Conservation (phyloP, 1,140 invertebrate genomes). For the Drosophila pandora region DNA sequence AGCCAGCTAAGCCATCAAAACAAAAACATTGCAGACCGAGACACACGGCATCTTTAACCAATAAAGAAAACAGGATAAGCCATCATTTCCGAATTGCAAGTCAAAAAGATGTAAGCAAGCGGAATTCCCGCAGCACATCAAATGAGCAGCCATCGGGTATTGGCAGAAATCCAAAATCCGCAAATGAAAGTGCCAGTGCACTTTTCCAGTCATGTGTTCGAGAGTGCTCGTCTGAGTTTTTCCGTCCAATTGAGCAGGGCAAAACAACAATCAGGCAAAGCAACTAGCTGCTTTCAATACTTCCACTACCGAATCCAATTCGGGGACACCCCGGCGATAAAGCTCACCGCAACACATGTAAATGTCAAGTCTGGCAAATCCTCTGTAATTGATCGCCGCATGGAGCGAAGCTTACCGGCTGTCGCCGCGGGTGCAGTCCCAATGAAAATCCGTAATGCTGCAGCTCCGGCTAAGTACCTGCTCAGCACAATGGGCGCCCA, state of each 20-base stretch:
- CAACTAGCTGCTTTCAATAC: not conserved
- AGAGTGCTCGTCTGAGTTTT: constrained; percentile 75
- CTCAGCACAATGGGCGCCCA: constrained; percentile 72
- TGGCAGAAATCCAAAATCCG: constrained; percentile 1
- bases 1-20: constrained; percentile 67
- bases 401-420: constrained; percentile 71
- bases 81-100: constrained; percentile 78
- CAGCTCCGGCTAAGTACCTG: constrained; percentile 74
- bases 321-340: constrained; percentile 45
- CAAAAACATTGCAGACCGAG: constrained; percentile 50
- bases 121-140: constrained; percentile 68
- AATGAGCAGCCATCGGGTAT: constrained; percentile 17
- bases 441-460: constrained; percentile 57
- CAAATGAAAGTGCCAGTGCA: constrained; percentile 44
- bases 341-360: constrained; percentile 79
- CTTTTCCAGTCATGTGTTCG: constrained; percentile 71
- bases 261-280: constrained; percentile 28
- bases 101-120: constrained; percentile 81
- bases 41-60: constrained; percentile 67
- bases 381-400: constrained; percentile 75
- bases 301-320: not conserved
- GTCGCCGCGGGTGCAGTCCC: constrained; percentile 78
- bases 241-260: constrained; percentile 70
- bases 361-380: constrained; percentile 71
- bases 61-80: constrained; percentile 83